Base-by-base conservation (phyloP, 2,888 invertebrate species). In the Oxyteleia sp. region DNA sequence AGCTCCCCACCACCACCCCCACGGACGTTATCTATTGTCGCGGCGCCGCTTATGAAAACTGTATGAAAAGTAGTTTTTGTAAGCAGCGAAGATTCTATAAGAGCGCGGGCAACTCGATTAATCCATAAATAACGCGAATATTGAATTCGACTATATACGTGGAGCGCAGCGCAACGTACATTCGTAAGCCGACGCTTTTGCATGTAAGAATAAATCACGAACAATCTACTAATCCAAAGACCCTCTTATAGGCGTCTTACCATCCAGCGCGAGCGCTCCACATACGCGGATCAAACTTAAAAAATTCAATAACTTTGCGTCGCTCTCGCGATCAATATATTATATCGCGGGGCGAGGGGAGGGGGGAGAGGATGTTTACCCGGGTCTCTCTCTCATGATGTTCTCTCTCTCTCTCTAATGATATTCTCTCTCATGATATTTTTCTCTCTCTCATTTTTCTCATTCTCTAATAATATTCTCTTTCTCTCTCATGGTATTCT, bases 41-140 rank as follows among this genome's bases (percentile, higher is more conserved):
- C 66, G 74, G 20, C 41, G 35, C 13, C 57, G 75, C 41, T 76
- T 69, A 78, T 78, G 69, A 69, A 78, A 78, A 55, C 57, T 57
- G 61, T 43, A 78, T 78, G 68, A 69, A 78, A 78, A 69, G 68
- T 64, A 18, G 55, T 68, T 68, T 78, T 78, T 47, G 76, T 51
- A 32, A 76, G 59, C 76, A 51, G 29, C 41, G 61, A 55, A 32
- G 49, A 66, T 66, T 57, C 64, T 66, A 66, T 66, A 63, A 74
- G 41, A 64, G 76, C 57, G 32, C 66, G 49, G n/a, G 68, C 45
- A 23, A 47, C 68, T 51, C 68, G 68, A 78, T 78, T 78, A 78
- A 78, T 78, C 76, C 76, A 68, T 78, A 79, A 79, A 79, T 69
- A 79, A 79, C 69, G 78, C 55, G 69, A 79, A 63, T 79, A 79